Base-by-base conservation (phyloP, 2,888 invertebrate genomes). In the Nezara viridula region DNA sequence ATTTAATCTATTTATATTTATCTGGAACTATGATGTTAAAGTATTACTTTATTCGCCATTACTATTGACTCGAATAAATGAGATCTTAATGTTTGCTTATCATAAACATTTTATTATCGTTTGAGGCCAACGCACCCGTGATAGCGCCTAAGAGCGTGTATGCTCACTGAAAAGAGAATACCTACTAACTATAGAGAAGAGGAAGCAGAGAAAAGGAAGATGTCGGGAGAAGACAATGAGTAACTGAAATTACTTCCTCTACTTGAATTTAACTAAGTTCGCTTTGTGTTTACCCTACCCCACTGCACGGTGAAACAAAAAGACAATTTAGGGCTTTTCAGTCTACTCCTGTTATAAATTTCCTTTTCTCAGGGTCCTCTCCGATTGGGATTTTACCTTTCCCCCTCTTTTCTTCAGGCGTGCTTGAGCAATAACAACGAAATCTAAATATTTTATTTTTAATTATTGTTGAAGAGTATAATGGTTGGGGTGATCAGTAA, bases 171-270 rank as follows among this genome's bases (percentile, higher is more conserved):
- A 73, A 73, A 37, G 19, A 21, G 66, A 37, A 37, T 0, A 21
- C 4, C 37, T 1, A 19, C 19, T 73, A 73, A 73, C 66, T 37
- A 73, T 73, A 21, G 4, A 21, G 9, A 7, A 73, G 21, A 21
- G 66, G 66, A 73, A 73, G 32, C 24, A 1, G 66, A 21, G 66
- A 32, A 37, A 37, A 32, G 66, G 66, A 73, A 73, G 66, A 73
- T 37, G 32, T 19, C 66, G 66, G 37, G 21, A 19, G 32, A 73
- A 73, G 66, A 73, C 37, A 73, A 73, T 73, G 66, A 73, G 66
- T 73, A 73, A 73, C 66, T 73, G 66, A 37, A 73, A 73, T 73
- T 73, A 73, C 66, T 73, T 73, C 66, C 66, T 73, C 66, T 73
- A 73, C 66, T 73, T 37, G 66, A 73, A 73, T 73, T 73, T 73